Base-by-base conservation (phyloP, 2,797 vertebrate species). In the Cyclopterus lumpus region DNA sequence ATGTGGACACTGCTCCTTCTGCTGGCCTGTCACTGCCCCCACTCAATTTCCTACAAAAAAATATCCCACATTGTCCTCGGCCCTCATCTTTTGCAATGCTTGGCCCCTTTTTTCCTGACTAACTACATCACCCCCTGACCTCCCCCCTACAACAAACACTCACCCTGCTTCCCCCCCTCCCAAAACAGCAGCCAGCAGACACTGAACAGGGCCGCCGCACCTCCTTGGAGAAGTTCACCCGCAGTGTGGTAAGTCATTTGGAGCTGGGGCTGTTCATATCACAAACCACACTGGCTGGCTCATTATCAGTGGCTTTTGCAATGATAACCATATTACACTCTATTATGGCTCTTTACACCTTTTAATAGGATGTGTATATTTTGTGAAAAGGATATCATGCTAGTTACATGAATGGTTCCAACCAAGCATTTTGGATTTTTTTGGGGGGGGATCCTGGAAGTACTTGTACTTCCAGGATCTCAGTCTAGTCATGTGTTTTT, bases 181-280 rank as follows among this genome's bases (percentile, higher is more conserved):
- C 82, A 76, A 85, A 92, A 88, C 97, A 98, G 96, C 95, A 92
- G 83, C 91, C 93, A 86, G 89, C 96, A 95, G 97, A 97, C 93
- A 97, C 95, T 94, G 97, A 97, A 89, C 97, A 97, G 96, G 97
- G 96, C 93, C 97, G 97, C 93, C 97, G 97, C 95, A 98, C 97
- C 93, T 99, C 97, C 94, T 92, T 99, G 97, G 97, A 99, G 97
- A 98, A 98, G 94, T 97, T 99, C 95, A 99, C 97, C 88, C 97
- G 96, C 95, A 98, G 96, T 4, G 92, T 98, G 97, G 97, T 98
- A 96, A 97, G 97, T 98, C 92, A 88, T 79, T 68, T 74, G 85
- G 73, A 80, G 80, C 84, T 79, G 86, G 77, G 86, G 88, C 89
- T 90, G 87, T 75, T 85, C 84, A 88, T 87, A 77, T 87, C 86